Base-by-base conservation (phyloP, 2,113 vertebrate species). In the Leptocoma aspasia region DNA sequence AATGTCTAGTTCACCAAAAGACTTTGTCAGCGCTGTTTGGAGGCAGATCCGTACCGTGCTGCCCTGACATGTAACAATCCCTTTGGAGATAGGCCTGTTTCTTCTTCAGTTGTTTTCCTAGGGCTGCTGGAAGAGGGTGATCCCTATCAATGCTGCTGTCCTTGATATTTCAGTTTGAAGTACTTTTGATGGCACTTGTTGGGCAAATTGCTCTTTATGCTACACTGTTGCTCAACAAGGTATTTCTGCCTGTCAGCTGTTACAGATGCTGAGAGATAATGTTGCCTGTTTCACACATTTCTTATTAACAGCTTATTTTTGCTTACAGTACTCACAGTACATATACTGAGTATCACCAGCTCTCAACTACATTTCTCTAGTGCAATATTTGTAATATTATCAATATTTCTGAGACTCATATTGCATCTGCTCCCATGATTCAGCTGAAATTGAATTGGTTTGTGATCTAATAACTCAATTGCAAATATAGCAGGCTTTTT, bases 361-460 rank as follows among this genome's bases (percentile, higher is more conserved):
- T 86, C 73, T 75, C 86, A 90, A 77, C 30, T 81, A 41, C 69
- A 81, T 86, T 92, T 78, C 80, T 95, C 83, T 33, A 78, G 92
- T 91, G 82, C 64, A 95, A 93, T 93, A 89, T 90, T 78, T 81
- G 91, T 92, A 95, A 93, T 92, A 94, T 71, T 90, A 93, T 81
- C 89, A 94, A 41, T 95, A 93, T 94, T 93, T 94, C 94, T 86
- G 56, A 69, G 82, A 69, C 83, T 92, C 86, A 81, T 92, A 86
- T 92, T 81, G 89, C 95, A 96, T 85, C 92, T 94, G 91, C 89
- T 91, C 81, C 86, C 7, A 24, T 89, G 94, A 96, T 91, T 95
- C 89, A 92, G 65, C 73, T 85, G 73, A 89, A 92, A 92, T 91
- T 91, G 94, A 94, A 92, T 91, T 94, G 81, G 80, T 83, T 84